Base-by-base conservation (phyloP, 1,140 invertebrate genomes). In the Leptinotarsa texana region DNA sequence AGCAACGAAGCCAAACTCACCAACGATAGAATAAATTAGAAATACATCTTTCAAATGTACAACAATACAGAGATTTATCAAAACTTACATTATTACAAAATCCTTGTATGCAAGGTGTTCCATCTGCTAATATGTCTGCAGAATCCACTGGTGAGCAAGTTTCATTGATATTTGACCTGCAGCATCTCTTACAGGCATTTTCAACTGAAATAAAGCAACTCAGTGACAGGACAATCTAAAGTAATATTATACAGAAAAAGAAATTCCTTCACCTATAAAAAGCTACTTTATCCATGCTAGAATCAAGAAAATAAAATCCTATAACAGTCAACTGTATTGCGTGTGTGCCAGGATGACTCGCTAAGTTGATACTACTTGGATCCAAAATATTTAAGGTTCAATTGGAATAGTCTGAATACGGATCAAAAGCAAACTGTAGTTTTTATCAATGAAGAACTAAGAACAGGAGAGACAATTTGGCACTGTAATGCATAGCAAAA, bases 101-200 rank as follows among this genome's bases (percentile, higher is more conserved):
- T 61, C 97, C 96, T 88, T 97, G 95, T 82, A 97, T 95, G 84
- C 97, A 98, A 2, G 96, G 96, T 3, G 96, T 96, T 1, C 96
- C 96, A 87, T 98, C 95, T 0, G 95, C 93, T 68, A 98, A 87
- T 75, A 94, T 93, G 85, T 96, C 94, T 72, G 91, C 90, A 27
- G 94, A 95, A 74, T 95, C 94, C 51, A 96, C 92, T 0, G 95
- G 94, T 80, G 94, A 94, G 82, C 96, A 98, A 0, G 95, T 96
- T 83, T 95, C 94, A 83, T 97, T 97, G 73, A 96, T 88, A 80
- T 91, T 95, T 86, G 93, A 93, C 74, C 95, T 90, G 80, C 97
- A 98, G 83, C 96, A 98, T 57, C 95, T 86, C 81, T 94, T 95
- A 82, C 96, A 97, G 15, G 95, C 95, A 82, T 95, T 91, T 63